A percentile compares a stretch with the other conserved stretches of the same genome.
These are phyloP conservation scores for Falco columbarius DNA, from an alignment of 2,797 vertebrate genomes.

Conservation along the genomic window DNA sequence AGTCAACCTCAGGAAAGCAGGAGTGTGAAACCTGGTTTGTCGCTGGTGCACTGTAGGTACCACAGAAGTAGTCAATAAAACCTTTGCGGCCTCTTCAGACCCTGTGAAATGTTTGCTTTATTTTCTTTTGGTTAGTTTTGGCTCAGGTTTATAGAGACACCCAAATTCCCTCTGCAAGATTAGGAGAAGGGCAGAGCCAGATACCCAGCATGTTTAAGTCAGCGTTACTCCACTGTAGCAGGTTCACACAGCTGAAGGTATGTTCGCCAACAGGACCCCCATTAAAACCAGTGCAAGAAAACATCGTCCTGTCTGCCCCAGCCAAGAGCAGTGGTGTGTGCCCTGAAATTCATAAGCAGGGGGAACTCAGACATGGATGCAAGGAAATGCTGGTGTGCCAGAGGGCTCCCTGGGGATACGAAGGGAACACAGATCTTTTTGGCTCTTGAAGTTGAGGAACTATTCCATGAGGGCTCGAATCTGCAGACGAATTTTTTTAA, in stretches of 20 bases:
- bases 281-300: background rate
- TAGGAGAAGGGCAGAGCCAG: background rate
- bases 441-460: accelerated
- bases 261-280: background rate
- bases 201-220: accelerated
- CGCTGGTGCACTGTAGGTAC: background rate
- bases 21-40: background rate
- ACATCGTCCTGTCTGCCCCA: background rate
- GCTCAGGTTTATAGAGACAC: background rate
- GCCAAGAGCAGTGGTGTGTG: background rate
- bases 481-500: background rate
- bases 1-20: background rate
- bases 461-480: background rate
- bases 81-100: background rate
- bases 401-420: background rate
- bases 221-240: accelerated
- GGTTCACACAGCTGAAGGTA: background rate
- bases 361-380: background rate
- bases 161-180: background rate
- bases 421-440: background rate
- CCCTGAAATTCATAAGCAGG: background rate
- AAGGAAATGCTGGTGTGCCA: background rate
- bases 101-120: background rate
- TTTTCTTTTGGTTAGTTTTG: background rate
- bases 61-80: background rate